These are phyloP conservation scores for Argynnis bischoffii DNA, from an alignment of 2,888 invertebrate genomes.

Conservation along the genomic window DNA sequence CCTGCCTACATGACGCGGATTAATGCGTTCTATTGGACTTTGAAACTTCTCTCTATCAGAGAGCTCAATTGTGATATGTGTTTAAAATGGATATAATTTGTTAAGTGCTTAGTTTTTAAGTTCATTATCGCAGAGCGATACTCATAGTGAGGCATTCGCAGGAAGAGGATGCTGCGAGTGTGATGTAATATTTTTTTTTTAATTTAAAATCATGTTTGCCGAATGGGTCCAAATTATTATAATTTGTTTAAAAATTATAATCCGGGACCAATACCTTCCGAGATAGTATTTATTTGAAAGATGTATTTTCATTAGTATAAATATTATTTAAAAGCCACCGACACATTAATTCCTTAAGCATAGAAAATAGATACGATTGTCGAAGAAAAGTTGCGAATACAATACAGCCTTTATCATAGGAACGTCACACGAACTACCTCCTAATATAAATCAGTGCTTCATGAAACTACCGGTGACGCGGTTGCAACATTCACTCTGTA, in stretches of 20 bases:
- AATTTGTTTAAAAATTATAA: slow-evolving; percentile 84
- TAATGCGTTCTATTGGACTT: slow-evolving; percentile 68
- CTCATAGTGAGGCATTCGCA: slow-evolving; percentile 69
- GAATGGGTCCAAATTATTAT: slow-evolving; percentile 80
- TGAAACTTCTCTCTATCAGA: slow-evolving; percentile 71
- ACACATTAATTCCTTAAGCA: slow-evolving; percentile 82
- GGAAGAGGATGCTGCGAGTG: slow-evolving; percentile 59
- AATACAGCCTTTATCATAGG: slow-evolving; percentile 50
- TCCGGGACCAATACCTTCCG: slow-evolving; percentile 82
- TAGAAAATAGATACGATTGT: slow-evolving; percentile 78
- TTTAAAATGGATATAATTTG: slow-evolving; percentile 69
- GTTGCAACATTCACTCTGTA: slow-evolving; percentile 57
- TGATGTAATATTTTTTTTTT: slow-evolving; percentile 62
- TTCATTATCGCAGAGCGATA: slow-evolving; percentile 79
- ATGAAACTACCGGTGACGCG: slow-evolving; percentile 64
- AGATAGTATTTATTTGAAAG: slow-evolving; percentile 83
- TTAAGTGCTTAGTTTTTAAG: slow-evolving; percentile 66
- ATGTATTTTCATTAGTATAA: slow-evolving; percentile 80
- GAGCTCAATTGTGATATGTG: slow-evolving; percentile 82
- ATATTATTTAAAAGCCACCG: slow-evolving; percentile 82
- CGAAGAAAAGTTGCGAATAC: slow-evolving; percentile 79
- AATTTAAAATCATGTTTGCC: slow-evolving; percentile 74
- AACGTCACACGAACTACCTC: slow-evolving; percentile 77
- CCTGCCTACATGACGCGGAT: slow-evolving; percentile 63
- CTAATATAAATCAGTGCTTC: slow-evolving; percentile 75